These are phyloP conservation scores for Orycteropus afer DNA, from an alignment of 2,113 vertebrate genomes.

Conservation along the genomic window DNA sequence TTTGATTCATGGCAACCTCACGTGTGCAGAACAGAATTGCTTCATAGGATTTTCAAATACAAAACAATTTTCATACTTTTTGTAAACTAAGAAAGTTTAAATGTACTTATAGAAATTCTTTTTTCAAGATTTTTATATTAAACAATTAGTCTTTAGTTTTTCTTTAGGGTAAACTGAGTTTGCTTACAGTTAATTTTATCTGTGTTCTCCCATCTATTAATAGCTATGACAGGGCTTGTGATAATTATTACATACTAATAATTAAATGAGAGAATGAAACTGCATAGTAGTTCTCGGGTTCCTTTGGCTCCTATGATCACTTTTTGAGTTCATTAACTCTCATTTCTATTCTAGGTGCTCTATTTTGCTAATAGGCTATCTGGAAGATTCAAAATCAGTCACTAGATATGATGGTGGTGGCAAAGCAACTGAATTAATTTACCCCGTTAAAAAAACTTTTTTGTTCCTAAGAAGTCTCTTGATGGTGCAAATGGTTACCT, in stretches of 20 bases:
- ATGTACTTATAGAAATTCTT: not conserved
- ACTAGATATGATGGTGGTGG: not conserved
- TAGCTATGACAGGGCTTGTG: not conserved
- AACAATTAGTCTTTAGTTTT: not conserved
- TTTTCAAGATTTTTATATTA: slow-evolving; percentile 20
- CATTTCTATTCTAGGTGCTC: slow-evolving; percentile 23
- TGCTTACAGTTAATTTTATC: slow-evolving; percentile 35
- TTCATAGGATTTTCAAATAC: not conserved
- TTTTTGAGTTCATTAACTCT: not conserved
- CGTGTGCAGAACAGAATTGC: not conserved
- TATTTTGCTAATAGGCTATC: not conserved
- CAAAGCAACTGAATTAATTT: slow-evolving; percentile 37
- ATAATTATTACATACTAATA: not conserved
- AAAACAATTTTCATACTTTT: slow-evolving; percentile 36
- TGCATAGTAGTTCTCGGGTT: not conserved
- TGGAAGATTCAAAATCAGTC: slow-evolving; percentile 7
- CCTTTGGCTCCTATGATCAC: not conserved
- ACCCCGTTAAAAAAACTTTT: not conserved
- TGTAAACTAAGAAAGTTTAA: slow-evolving; percentile 17
- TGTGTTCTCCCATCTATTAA: not conserved
- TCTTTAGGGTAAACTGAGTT: not conserved
- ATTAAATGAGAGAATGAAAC: not conserved
- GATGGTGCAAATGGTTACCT: not conserved
- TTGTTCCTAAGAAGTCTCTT: not conserved
- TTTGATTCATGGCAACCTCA: not conserved